These are phyloP conservation scores for Dasyornis broadbenti DNA, from an alignment of 2,113 vertebrate genomes.

Conservation along the genomic window DNA sequence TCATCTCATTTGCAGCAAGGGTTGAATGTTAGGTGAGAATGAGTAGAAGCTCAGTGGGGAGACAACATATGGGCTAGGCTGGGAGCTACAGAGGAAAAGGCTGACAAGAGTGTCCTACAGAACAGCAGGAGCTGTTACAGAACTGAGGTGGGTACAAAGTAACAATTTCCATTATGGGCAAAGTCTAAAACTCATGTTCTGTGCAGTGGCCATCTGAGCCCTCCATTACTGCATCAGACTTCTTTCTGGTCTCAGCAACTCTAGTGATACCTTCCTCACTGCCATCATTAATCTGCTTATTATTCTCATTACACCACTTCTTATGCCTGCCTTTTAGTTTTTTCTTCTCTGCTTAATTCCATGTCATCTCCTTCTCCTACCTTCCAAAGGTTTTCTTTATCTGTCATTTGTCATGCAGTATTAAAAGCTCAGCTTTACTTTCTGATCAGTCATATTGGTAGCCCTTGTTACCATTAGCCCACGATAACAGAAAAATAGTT, in stretches of 20 bases:
- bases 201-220: neutral
- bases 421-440: neutral
- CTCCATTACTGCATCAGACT: neutral
- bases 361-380: neutral
- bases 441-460: neutral
- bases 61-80: neutral
- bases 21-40: neutral
- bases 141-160: neutral
- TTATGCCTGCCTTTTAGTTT: neutral
- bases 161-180: neutral
- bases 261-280: neutral
- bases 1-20: neutral
- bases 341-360: neutral
- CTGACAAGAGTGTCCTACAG: neutral
- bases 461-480: neutral
- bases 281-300: neutral
- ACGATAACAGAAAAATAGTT: neutral
- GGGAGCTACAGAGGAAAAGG: neutral
- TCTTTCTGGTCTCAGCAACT: neutral
- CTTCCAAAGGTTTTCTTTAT: neutral
- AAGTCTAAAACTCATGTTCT: neutral
- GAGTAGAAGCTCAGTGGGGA: neutral
- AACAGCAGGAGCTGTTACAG: too few species aligned
- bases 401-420: neutral
- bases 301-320: neutral